A percentile compares a stretch with the other conserved stretches of the same genome.
These are phyloP conservation scores for Abrostola triplasia DNA, from an alignment of 2,888 invertebrate genomes.

Conservation along the genomic window DNA sequence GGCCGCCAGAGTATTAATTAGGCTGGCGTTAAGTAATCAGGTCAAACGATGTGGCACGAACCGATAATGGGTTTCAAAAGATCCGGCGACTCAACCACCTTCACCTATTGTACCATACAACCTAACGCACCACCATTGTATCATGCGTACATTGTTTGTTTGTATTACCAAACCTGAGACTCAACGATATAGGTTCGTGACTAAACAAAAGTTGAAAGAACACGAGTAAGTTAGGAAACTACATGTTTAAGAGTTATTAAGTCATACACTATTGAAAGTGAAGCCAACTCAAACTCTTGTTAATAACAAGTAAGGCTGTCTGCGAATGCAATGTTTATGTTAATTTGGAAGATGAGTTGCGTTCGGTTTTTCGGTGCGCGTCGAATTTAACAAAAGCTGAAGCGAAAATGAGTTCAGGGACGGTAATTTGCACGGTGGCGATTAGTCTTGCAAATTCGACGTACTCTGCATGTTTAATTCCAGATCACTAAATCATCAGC, in stretches of 20 bases:
- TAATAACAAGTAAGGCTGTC: constrained; percentile 55
- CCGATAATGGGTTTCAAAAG: constrained; percentile 75
- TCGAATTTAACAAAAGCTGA: constrained; percentile 64
- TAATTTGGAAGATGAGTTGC: constrained; percentile 64
- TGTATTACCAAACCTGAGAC: constrained; percentile 46
- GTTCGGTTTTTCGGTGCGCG: constrained; percentile 63
- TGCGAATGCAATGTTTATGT: constrained; percentile 70
- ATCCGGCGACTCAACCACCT: constrained; percentile 71
- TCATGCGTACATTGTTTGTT: constrained; percentile 58
- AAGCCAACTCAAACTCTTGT: constrained; percentile 41
- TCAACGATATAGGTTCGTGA: constrained; percentile 26
- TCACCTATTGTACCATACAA: constrained; percentile 63
- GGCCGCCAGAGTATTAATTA: constrained; percentile 26
- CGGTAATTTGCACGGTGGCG: constrained; percentile 48
- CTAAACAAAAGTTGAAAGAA: constrained; percentile 32
- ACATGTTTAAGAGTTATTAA: constrained; percentile 39
- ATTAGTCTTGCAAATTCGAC: constrained; percentile 55
- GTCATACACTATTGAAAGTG: constrained; percentile 56
- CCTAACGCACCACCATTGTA: constrained; percentile 56
- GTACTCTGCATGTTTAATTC: constrained; percentile 52
- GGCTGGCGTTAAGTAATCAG: constrained; percentile 62
- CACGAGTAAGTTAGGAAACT: constrained; percentile 43
- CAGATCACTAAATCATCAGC: constrained; percentile 50
- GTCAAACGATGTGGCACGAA: constrained; percentile 60
- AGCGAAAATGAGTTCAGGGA: constrained; percentile 66